Evolutionary conservation across 2,797 vertebrate genomes (phyloP), one percentile per base, ranked within the genome.

Genomic region (Tolypeutes matacus): DNA sequence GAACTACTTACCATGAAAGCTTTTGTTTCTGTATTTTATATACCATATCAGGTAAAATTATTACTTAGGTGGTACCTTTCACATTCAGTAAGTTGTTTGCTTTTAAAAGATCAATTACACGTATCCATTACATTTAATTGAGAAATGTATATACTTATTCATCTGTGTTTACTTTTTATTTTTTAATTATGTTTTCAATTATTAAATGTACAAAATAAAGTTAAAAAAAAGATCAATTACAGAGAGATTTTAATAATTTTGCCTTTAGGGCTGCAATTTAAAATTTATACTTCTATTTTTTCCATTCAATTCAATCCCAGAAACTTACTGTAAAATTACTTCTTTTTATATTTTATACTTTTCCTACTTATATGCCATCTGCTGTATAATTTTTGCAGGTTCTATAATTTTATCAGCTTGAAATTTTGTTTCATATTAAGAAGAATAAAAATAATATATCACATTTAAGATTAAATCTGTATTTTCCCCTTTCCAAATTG

Each of bases 301-400:
- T 23, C 17, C 12, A 53, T 46, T 72, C 34, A 34, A 53, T 34
- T 77, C 36, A 39, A 60, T 62, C 49, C 9, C 20, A 62, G 25
- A 3, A 15, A 13, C 5, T n/a, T 78, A n/a, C 1, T 39, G 10
- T 51, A 51, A 14, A 29, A 46, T 69, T 89, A 42, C 53, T n/a
- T 84, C 20, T 67, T 94, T 86, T 80, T 17, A 69, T 36, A 46
- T 76, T 90, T 81, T 67, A 36, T 75, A 23, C 60, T 60, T 80
- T 89, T 67, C 7, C 34, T 76, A 51, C 18, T 49, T 75, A 67
- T 46, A 53, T 31, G 25, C 10, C 34, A 2, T 34, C 4, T 76
- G n/a, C 58, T 87, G 29, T 51, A 51, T 73, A 58, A 89, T 80
- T 83, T 80, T 67, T 67, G 4, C 9, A 60, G 31, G 4, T 15